These are phyloP conservation scores for Enteromius radiatus DNA, from an alignment of 2,797 vertebrate species.

Conservation along the genomic window DNA sequence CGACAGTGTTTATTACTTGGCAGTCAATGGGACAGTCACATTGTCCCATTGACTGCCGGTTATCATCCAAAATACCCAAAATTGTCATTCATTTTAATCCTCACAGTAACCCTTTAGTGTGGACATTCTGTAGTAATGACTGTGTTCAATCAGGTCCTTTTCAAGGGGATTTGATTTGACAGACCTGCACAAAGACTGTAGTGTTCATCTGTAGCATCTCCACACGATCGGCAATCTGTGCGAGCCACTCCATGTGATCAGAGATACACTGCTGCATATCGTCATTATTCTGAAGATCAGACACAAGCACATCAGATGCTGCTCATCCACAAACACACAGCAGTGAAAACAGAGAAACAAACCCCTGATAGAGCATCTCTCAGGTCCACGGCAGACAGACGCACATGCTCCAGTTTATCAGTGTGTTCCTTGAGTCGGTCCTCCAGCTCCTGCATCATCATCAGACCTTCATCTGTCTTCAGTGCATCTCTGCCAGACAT, in stretches of 20 bases:
- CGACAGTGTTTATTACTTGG: too few species aligned
- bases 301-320: not conserved
- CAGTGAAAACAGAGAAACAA: not conserved
- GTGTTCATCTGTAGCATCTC: constrained; percentile 81
- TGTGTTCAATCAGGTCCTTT: not conserved
- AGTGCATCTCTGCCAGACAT: constrained; percentile 66
- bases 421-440: constrained; percentile 79
- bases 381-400: constrained; percentile 73
- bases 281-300: constrained; percentile 61
- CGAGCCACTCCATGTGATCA: constrained; percentile 78
- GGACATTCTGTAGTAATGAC: not conserved
- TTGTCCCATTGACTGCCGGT: too few species aligned
- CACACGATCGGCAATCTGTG: constrained; percentile 75
- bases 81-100: too few species aligned
- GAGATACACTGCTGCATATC: constrained; percentile 75
- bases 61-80: too few species aligned
- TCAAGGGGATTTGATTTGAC: not conserved
- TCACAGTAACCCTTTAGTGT: not conserved
- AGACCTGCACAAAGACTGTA: constrained; percentile 77
- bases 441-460: constrained; percentile 84
- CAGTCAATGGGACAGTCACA: too few species aligned
- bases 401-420: constrained; percentile 81
- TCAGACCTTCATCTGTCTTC: constrained; percentile 73
- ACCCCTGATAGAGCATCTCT: constrained; percentile 74
- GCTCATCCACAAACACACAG: not conserved